phyloP scores from a whole-genome alignment of 2,797 vertebrate genomes.

The Myoxocephalus aenaeus region DNA sequence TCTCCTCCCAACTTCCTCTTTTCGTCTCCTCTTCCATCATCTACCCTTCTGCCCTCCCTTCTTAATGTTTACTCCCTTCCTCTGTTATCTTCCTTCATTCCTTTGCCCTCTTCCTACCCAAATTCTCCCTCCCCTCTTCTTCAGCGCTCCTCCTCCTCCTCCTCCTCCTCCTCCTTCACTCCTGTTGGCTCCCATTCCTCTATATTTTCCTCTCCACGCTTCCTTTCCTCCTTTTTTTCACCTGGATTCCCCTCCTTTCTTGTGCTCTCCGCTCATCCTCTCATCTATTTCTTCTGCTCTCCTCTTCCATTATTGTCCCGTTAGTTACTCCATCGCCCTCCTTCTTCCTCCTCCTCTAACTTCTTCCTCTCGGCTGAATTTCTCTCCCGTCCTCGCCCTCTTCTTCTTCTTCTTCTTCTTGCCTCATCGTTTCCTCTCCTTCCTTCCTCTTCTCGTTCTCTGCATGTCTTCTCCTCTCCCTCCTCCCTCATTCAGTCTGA shows the following conservation, averaged over 20 bases:
- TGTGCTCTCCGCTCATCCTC: neutral
- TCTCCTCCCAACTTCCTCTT: neutral
- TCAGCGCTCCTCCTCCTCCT: neutral
- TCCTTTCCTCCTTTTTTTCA: neutral
- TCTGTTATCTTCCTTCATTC: slow-evolving; percentile 4
- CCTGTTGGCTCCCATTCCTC: neutral
- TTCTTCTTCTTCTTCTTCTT: neutral
- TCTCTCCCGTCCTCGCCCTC: slow-evolving; percentile 4
- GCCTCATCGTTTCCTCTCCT: neutral
- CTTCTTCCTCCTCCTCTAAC: neutral
- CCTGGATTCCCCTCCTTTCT: neutral
- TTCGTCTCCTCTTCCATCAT: neutral
- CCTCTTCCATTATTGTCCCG: neutral
- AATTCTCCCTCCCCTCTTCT: neutral
- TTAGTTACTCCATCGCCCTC: slow-evolving; percentile 10
- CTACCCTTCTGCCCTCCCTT: neutral
- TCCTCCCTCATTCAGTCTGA: slow-evolving; percentile 56
- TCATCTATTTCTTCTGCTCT: neutral
- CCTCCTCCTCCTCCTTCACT: neutral
- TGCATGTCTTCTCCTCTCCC: slow-evolving; percentile 10
- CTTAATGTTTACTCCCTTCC: neutral
- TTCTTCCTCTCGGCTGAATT: slow-evolving; percentile 13
- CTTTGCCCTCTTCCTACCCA: slow-evolving; percentile 1
- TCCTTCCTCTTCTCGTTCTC: slow-evolving; percentile 9
- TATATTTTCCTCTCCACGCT: neutral